phyloP scores from a whole-genome alignment of 2,797 vertebrate genomes.

The Diceros bicornis region DNA sequence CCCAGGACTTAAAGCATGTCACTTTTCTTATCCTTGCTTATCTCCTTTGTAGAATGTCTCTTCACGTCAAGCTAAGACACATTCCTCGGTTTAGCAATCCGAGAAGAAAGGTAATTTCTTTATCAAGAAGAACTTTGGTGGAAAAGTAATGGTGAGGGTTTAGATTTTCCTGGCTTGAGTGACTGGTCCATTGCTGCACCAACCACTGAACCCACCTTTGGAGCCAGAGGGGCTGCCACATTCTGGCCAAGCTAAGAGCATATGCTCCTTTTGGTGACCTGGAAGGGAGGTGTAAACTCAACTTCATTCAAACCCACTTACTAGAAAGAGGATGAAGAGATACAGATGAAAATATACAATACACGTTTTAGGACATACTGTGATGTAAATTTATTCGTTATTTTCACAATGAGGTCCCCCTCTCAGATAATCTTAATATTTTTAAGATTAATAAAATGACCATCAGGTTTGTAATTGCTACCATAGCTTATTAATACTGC shows the following conservation, averaged over 20 bases:
- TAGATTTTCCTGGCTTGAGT: neutral
- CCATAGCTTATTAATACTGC: rapidly evolving
- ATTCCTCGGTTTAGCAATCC: neutral
- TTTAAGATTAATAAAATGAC: neutral
- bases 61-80: neutral
- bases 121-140: neutral
- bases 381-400: rapidly evolving
- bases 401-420: rapidly evolving
- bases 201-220: neutral
- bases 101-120: neutral
- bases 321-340: too few relatives aligned
- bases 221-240: too few relatives aligned
- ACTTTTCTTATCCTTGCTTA: too few relatives aligned
- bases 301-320: neutral
- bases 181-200: too few relatives aligned
- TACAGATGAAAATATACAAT: neutral
- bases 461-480: neutral
- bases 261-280: too few relatives aligned
- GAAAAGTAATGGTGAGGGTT: neutral
- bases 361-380: neutral
- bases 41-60: too few relatives aligned
- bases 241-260: neutral
- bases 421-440: rapidly evolving
- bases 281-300: too few relatives aligned
- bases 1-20: neutral